Base-by-base conservation (phyloP, 2,888 invertebrate genomes). In the Automeris io region DNA sequence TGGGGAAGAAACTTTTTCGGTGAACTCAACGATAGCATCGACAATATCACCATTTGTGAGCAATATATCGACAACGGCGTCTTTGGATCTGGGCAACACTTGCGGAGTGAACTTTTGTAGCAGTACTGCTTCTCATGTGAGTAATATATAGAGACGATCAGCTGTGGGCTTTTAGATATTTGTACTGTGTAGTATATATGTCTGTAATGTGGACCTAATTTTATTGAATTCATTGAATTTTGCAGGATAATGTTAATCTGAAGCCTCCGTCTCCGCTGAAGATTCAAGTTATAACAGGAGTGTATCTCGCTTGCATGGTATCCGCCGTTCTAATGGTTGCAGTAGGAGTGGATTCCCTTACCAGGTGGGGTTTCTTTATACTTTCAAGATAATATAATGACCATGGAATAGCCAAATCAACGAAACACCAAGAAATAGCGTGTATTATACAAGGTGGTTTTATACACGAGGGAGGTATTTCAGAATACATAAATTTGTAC, bases 101-200 rank as follows among this genome's bases (percentile, higher is more conserved):
- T 95, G 95, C 54, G 95, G 94, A 0, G 92, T 92, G 2, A 91
- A 92, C 61, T 95, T 93, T 62, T 93, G 94, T 59, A 89, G 89
- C 13, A 71, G 88, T 1, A 83, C 85, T 8, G 80, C 74, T 33
- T 71, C 76, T 1, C 78, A 82, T 47, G 85, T 82, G 49, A 41
- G 69, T 61, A 31, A 18, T 7, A 37, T 35, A 34, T 13, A 4
- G 32, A 41, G 19, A n/a, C n/a, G n/a, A 34, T 35, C 13, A 5
- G 31, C 39, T 12, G n/a, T n/a, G n/a, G n/a, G n/a, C n/a, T n/a
- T n/a, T n/a, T n/a, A n/a, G n/a, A n/a, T n/a, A n/a, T n/a, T n/a
- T n/a, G n/a, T n/a, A n/a, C n/a, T n/a, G n/a, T n/a, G n/a, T n/a
- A n/a, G n/a, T n/a, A n/a, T n/a, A n/a, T n/a, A n/a, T n/a, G n/a